phyloP scores from a whole-genome alignment of 2,113 vertebrate genomes.

The Nothoprocta perdicaria region DNA sequence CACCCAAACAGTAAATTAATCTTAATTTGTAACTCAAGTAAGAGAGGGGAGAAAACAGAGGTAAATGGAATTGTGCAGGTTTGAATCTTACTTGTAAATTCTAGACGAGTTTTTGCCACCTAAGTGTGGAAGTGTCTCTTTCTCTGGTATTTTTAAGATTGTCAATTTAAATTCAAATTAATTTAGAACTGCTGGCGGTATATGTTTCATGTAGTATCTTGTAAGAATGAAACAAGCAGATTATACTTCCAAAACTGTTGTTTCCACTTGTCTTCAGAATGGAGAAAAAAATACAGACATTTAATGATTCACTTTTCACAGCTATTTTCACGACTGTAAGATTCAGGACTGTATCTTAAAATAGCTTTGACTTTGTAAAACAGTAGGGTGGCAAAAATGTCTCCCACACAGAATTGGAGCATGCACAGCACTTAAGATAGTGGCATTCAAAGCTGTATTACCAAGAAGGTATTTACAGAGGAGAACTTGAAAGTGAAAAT shows the following conservation, averaged over 20 bases:
- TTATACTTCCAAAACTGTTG: not conserved
- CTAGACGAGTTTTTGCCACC: not conserved
- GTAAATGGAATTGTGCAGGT: not conserved
- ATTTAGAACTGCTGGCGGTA: not conserved
- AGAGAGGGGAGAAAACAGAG: accelerated
- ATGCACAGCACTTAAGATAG: not conserved
- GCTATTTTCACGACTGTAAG: not conserved
- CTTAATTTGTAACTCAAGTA: not conserved
- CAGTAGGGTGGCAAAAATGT: not conserved
- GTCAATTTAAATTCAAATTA: not conserved
- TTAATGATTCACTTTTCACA: not conserved
- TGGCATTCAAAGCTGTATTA: not conserved
- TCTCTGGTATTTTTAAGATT: not conserved
- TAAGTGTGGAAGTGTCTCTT: not conserved
- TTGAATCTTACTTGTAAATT: not conserved
- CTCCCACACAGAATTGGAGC: not conserved
- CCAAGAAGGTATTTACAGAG: not conserved
- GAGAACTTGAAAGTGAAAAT: not conserved
- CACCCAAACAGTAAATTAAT: not conserved
- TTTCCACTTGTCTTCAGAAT: not conserved
- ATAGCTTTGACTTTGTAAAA: not conserved
- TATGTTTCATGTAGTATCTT: not conserved
- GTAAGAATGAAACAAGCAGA: not conserved
- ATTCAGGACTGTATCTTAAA: not conserved
- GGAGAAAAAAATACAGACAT: not conserved